These are phyloP conservation scores for Lissocephala sabroskyi DNA, from an alignment of 2,888 invertebrate genomes.

Conservation along the genomic window DNA sequence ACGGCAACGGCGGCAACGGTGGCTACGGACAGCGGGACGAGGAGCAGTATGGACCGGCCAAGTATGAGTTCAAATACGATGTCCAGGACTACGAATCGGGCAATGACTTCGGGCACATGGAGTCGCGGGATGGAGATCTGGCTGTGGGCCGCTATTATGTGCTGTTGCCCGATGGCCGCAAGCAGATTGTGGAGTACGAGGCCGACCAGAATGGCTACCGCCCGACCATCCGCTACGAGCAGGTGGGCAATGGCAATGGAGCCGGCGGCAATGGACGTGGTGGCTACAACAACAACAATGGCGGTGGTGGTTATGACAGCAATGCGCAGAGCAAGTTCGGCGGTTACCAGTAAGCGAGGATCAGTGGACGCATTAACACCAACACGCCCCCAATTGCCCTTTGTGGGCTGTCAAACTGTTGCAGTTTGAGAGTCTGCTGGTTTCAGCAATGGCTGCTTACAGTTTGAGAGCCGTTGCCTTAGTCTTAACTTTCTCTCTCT, in stretches of 20 bases:
- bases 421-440: conserved; percentile 26
- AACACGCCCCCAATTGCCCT: too few relatives aligned
- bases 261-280: conserved; percentile 52
- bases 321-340: conserved; percentile 65
- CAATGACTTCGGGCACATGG: conserved; percentile 80
- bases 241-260: conserved; percentile 71
- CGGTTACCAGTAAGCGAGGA: conserved; percentile 62
- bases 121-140: conserved; percentile 77
- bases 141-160: conserved; percentile 79
- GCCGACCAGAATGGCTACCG: conserved; percentile 80
- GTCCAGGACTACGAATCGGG: conserved; percentile 78
- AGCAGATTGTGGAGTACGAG: conserved; percentile 81
- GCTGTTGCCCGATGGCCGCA: conserved; percentile 79
- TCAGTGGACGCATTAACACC: too few relatives aligned
- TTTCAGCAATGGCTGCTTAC: conserved; percentile 22
- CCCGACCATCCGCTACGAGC: conserved; percentile 80
- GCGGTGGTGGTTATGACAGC: conserved; percentile 57
- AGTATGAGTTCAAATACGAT: conserved; percentile 80
- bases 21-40: conserved; percentile 58
- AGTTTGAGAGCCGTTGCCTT: neutral
- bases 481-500: neutral
- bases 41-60: conserved; percentile 77
- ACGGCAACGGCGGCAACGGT: conserved; percentile 27
- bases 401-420: conserved; percentile 22
- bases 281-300: conserved; percentile 30